Conservation (phyloP, 2,888 invertebrate species). For the Hyppa rectilinea region DNA sequence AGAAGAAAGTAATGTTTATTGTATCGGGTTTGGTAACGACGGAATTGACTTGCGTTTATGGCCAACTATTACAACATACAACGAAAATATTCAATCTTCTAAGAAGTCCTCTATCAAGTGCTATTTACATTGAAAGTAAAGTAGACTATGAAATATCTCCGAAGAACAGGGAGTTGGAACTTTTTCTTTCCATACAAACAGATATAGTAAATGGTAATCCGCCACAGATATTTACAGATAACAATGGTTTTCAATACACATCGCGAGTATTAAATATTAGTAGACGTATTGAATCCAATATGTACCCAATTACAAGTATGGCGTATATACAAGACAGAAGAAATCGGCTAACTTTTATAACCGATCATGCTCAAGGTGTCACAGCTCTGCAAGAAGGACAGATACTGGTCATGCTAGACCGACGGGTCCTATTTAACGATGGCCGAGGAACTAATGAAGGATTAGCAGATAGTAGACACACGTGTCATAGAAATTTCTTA, state of each 20-base stretch:
- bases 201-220: conserved; percentile 95
- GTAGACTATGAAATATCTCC: conserved; percentile 96
- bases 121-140: conserved; percentile 94
- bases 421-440: conserved; percentile 97
- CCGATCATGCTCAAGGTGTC: conserved; percentile 97
- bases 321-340: conserved; percentile 95
- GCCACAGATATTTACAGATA: conserved; percentile 96
- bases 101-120: conserved; percentile 92
- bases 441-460: conserved; percentile 98
- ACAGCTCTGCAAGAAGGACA: conserved; percentile 97
- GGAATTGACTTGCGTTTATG: conserved; percentile 95
- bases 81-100: conserved; percentile 94
- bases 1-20: conserved; percentile 92
- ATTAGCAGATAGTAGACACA: conserved; percentile 96
- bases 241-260: conserved; percentile 97
- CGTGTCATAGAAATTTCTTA: conserved; percentile 84
- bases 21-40: conserved; percentile 96
- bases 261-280: conserved; percentile 93
- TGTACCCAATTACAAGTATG: conserved; percentile 98
- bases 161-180: conserved; percentile 96
- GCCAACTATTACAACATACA: conserved; percentile 94
- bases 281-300: conserved; percentile 97
- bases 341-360: conserved; percentile 93
- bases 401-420: conserved; percentile 97
- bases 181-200: conserved; percentile 96